A percentile compares a stretch with the other conserved stretches of the same genome.
Evolutionary conservation across 1,140 invertebrate species (phyloP).

Genomic region (Brachionus asplanchnoidis): DNA sequence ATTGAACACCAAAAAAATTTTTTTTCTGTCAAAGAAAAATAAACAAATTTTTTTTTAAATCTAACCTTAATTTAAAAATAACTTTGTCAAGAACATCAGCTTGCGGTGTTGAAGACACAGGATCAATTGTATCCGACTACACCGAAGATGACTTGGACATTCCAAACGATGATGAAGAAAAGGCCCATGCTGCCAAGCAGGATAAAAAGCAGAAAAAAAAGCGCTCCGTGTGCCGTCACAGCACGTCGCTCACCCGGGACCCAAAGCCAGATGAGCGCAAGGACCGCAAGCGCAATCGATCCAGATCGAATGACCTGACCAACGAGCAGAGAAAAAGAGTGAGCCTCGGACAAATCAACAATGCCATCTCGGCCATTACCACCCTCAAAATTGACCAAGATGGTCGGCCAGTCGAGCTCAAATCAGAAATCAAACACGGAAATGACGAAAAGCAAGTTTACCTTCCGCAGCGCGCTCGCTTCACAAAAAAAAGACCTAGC

Average conservation of each 20-base stretch:
- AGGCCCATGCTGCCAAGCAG: background rate
- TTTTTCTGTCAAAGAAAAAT: too few relatives aligned
- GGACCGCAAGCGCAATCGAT: background rate
- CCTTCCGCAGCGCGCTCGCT: background rate
- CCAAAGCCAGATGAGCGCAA: background rate
- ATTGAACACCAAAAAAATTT: too few relatives aligned
- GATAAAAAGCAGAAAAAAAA: conserved; percentile 1
- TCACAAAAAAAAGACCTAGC: background rate
- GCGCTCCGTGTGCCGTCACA: background rate
- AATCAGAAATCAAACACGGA: conserved; percentile 5
- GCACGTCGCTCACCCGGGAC: conserved; percentile 8
- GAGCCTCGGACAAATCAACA: background rate
- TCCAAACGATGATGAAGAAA: background rate
- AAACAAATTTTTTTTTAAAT: background rate
- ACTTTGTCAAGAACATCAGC: background rate
- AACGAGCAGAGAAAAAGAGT: background rate
- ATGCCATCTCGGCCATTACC: conserved; percentile 30
- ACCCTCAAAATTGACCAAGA: conserved; percentile 33
- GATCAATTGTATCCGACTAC: conserved; percentile 27
- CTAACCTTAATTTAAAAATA: too few relatives aligned
- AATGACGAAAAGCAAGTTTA: background rate
- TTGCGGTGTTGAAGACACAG: conserved; percentile 28
- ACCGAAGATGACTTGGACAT: conserved; percentile 35
- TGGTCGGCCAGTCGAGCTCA: background rate
- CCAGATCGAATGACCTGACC: background rate